These are phyloP conservation scores for Lithophane leautieri DNA, from an alignment of 2,888 invertebrate genomes.

Conservation along the genomic window DNA sequence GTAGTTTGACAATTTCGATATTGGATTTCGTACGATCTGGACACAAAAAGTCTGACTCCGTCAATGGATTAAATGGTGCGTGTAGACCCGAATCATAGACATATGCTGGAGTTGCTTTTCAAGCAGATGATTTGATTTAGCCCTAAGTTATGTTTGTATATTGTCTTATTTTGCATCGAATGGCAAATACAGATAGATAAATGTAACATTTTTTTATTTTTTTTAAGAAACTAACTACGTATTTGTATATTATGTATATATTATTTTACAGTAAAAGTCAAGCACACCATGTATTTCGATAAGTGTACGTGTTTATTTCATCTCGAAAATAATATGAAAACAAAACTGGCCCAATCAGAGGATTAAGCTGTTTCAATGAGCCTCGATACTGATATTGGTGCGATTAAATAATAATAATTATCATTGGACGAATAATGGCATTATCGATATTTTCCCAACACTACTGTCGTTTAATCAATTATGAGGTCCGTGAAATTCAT, in stretches of 20 bases:
- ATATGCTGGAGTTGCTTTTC: not conserved
- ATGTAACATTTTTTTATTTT: not conserved
- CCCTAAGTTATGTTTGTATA: not conserved
- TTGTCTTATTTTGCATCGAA: not conserved
- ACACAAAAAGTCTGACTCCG: not conserved
- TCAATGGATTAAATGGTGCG: not conserved
- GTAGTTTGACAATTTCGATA: slow-evolving; percentile 26
- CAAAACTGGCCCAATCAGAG: slow-evolving; percentile 17
- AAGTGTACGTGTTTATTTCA: not conserved
- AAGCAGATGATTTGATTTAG: not conserved
- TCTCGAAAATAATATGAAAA: slow-evolving; percentile 17
- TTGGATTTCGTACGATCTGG: slow-evolving; percentile 15
- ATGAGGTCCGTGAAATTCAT: not conserved
- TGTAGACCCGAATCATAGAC: not conserved
- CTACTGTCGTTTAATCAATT: slow-evolving; percentile 7
- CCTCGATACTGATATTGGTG: slow-evolving; percentile 6
- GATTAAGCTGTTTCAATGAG: slow-evolving; percentile 30
- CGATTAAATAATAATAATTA: slow-evolving; percentile 40
- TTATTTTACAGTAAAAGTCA: slow-evolving; percentile 4
- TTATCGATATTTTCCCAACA: slow-evolving; percentile 28
- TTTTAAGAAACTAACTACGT: not conserved
- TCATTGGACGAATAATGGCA: slow-evolving; percentile 33
- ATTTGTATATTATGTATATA: no score
- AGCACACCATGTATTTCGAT: not conserved
- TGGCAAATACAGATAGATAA: not conserved